Conservation (phyloP, 37 sponge, comb jelly and placozoan genomes). For the Cladorhizidae sp. region DNA sequence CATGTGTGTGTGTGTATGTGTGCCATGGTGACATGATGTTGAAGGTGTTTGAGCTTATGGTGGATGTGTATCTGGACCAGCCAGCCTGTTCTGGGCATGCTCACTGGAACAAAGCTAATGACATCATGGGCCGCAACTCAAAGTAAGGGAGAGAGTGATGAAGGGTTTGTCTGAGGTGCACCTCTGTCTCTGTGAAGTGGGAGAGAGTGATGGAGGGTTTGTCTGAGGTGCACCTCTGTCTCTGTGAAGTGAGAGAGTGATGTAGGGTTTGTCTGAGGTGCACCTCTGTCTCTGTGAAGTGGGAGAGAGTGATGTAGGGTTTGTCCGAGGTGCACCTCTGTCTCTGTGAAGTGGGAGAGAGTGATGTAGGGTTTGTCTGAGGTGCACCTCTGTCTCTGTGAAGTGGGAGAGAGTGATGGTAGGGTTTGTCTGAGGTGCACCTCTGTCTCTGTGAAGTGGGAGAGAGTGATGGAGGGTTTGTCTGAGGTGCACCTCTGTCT, state of each 20-base stretch:
- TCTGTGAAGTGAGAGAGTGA: not conserved
- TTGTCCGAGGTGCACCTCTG: not conserved
- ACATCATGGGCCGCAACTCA: constrained; percentile 28
- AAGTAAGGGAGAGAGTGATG: not conserved
- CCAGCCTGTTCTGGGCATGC: constrained; percentile 52
- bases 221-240: not conserved
- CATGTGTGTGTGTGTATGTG: too few relatives aligned
- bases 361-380: too few relatives aligned
- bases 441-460: not conserved
- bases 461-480: too few relatives aligned
- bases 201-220: too few relatives aligned
- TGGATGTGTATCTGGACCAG: constrained; percentile 85
- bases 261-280: too few relatives aligned
- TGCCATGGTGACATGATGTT: too few relatives aligned
- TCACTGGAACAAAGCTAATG: constrained; percentile 82
- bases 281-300: not conserved
- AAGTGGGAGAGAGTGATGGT: not conserved
- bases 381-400: not conserved
- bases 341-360: not conserved
- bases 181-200: not conserved
- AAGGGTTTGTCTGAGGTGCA: not conserved
- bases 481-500: not conserved
- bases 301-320: not conserved
- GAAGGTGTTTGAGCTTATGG: constrained; percentile 25
- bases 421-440: too few relatives aligned